These are phyloP conservation scores for Leptopilina clavipes DNA, from an alignment of 1,140 invertebrate genomes.

Conservation along the genomic window DNA sequence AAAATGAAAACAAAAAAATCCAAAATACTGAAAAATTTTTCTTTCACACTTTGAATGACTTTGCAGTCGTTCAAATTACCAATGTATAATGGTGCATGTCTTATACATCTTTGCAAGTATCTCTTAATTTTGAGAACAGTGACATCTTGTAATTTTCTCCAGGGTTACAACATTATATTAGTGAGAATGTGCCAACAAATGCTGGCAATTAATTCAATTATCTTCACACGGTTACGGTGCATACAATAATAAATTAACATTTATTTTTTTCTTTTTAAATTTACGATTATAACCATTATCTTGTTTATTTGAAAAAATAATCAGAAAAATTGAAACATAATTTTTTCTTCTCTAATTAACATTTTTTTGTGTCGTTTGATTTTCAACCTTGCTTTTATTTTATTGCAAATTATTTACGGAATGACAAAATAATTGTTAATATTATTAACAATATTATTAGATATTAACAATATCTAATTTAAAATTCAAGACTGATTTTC, in stretches of 20 bases:
- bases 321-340: too few relatives aligned
- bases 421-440: too few relatives aligned
- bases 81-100: background rate
- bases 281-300: too few relatives aligned
- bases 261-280: background rate
- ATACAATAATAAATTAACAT: background rate
- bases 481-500: too few relatives aligned
- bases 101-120: background rate
- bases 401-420: too few relatives aligned
- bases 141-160: slow-evolving; percentile 5
- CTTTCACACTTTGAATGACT: background rate
- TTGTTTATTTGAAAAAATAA: too few relatives aligned
- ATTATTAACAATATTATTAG: too few relatives aligned
- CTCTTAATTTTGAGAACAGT: slow-evolving; percentile 7
- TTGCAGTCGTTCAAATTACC: background rate
- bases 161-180: background rate
- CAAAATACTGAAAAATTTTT: background rate
- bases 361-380: too few relatives aligned
- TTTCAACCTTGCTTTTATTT: too few relatives aligned
- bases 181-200: background rate
- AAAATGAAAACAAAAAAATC: background rate
- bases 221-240: background rate
- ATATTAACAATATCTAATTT: too few relatives aligned
- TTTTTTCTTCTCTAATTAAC: too few relatives aligned
- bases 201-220: background rate